Conservation (phyloP, 37 sponge, comb jelly and placozoan genomes). For the Aplysina aerophoba region DNA sequence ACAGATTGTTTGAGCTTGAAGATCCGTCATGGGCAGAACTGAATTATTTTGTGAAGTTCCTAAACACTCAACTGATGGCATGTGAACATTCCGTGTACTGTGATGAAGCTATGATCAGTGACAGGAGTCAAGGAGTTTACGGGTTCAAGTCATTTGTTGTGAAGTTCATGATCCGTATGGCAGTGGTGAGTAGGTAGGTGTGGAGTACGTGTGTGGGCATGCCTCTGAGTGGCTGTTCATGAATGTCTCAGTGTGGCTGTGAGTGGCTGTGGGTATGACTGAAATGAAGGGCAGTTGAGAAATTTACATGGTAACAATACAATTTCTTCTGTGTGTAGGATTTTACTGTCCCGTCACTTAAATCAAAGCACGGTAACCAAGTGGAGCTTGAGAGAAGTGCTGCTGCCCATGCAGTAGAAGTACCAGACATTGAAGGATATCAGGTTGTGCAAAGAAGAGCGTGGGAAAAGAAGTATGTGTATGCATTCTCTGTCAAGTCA, state of each 20-base stretch:
- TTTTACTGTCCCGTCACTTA: constrained; percentile 85
- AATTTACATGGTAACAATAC: too few relatives aligned
- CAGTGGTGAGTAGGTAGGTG: constrained; percentile 55
- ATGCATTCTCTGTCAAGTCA: too few relatives aligned
- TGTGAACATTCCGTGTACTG: constrained; percentile 75
- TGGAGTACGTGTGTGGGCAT: too few relatives aligned
- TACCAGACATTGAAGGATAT: constrained; percentile 31
- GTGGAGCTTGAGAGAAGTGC: too few relatives aligned
- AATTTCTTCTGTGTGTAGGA: constrained; percentile 46
- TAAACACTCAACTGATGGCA: constrained; percentile 76
- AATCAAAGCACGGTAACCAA: constrained; percentile 36
- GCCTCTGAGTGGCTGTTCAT: too few relatives aligned
- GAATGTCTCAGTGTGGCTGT: too few relatives aligned
- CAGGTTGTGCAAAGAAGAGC: constrained; percentile 50
- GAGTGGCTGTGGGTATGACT: too few relatives aligned
- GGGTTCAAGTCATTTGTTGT: constrained; percentile 91
- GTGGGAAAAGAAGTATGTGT: constrained; percentile 72
- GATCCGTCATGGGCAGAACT: constrained; percentile 92
- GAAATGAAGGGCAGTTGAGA: too few relatives aligned
- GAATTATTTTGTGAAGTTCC: constrained; percentile 80
- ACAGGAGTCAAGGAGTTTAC: constrained; percentile 52
- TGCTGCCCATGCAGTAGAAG: not conserved
- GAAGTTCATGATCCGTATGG: constrained; percentile 93
- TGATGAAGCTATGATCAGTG: constrained; percentile 53
- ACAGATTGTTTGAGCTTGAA: constrained; percentile 61